Conservation (phyloP, 2,113 vertebrate species). For the Pluvianellus socialis region DNA sequence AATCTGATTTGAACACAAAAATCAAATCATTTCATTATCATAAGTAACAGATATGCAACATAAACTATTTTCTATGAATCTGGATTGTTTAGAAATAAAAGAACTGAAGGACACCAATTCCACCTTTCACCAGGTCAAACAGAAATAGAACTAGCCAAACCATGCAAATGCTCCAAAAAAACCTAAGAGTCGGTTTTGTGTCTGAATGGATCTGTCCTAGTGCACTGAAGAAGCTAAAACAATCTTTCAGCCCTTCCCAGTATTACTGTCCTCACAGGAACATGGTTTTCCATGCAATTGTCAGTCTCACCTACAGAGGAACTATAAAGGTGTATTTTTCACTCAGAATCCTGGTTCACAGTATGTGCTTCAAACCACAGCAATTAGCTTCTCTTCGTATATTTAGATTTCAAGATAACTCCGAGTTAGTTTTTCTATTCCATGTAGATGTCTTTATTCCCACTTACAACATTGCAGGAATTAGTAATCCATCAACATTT, state of each 20-base stretch:
- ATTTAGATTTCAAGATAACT: background rate
- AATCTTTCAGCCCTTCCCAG: background rate
- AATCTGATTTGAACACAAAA: background rate
- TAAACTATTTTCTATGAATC: background rate
- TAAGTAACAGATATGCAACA: background rate
- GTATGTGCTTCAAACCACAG: background rate
- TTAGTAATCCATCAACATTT: background rate
- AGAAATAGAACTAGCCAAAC: background rate
- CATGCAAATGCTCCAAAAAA: background rate
- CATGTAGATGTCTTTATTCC: background rate
- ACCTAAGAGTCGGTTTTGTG: background rate
- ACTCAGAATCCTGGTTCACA: background rate
- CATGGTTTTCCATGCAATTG: background rate
- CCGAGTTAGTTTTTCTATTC: background rate
- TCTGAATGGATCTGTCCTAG: background rate
- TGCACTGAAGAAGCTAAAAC: background rate
- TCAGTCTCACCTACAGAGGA: background rate
- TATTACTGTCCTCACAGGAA: background rate
- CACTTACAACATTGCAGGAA: background rate
- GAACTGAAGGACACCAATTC: background rate
- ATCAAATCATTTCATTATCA: background rate
- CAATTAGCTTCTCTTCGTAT: background rate
- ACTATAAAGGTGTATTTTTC: background rate
- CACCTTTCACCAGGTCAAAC: background rate
- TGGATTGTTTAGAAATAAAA: background rate